Percentiles rank a stretch among this genome's conserved stretches.
Evolutionary conservation across 2,797 vertebrate genomes (phyloP).

Genomic region (Rallus crepitans): DNA sequence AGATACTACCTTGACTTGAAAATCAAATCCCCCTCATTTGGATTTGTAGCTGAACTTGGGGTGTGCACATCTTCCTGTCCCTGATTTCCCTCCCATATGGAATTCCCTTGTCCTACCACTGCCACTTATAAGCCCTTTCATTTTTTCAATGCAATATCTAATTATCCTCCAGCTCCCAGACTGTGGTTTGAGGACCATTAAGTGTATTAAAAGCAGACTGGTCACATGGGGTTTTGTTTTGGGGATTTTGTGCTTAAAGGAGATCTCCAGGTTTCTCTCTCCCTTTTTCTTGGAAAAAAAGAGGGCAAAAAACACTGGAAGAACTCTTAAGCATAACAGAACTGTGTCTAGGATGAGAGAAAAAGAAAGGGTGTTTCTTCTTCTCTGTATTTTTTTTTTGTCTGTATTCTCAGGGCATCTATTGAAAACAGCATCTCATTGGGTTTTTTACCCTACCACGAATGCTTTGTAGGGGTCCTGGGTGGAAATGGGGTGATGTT

Average conservation of each 20-base stretch:
- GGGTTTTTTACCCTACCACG: not conserved
- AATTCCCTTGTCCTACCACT: not conserved
- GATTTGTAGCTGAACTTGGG: not conserved
- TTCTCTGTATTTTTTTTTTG: not conserved
- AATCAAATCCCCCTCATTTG: not conserved
- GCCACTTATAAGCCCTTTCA: not conserved
- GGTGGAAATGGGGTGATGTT: not conserved
- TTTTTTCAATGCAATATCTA: not conserved
- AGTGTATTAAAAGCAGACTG: slow-evolving; percentile 6
- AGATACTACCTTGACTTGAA: not conserved
- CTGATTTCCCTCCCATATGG: not conserved
- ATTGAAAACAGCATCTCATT: not conserved
- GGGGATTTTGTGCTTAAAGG: not conserved
- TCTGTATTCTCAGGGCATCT: not conserved
- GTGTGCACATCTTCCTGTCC: not conserved
- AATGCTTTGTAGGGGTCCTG: not conserved
- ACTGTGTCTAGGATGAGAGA: not conserved
- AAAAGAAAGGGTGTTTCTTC: not conserved
- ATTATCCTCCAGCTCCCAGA: not conserved
- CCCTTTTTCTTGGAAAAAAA: not conserved
- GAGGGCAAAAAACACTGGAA: accelerated
- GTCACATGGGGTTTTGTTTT: not conserved
- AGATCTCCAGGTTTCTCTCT: not conserved
- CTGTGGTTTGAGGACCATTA: not conserved
- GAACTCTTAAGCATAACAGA: not conserved